Percentiles rank a stretch among this genome's conserved stretches.
These are phyloP conservation scores for Eupithecia abbreviata DNA, from an alignment of 2,888 invertebrate genomes.

Conservation along the genomic window DNA sequence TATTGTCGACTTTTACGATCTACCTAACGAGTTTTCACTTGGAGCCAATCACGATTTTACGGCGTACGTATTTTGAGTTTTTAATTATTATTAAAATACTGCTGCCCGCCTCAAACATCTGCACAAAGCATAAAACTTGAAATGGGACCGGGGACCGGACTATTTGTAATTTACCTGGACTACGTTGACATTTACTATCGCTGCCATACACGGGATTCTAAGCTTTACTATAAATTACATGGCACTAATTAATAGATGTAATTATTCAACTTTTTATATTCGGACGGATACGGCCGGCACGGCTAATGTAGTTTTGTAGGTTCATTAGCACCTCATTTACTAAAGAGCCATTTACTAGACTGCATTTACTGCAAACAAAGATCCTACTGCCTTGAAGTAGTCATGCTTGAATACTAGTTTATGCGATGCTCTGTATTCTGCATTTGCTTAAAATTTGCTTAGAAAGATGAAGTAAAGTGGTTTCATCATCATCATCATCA, in stretches of 20 bases:
- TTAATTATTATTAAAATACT: conserved; percentile 69
- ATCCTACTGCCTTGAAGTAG: not conserved
- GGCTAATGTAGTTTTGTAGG: conserved; percentile 21
- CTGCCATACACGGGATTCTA: conserved; percentile 22
- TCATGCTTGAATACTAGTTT: not conserved
- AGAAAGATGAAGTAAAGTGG: not conserved
- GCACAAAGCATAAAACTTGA: conserved; percentile 43
- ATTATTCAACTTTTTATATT: conserved; percentile 30
- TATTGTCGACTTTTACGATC: conserved; percentile 83
- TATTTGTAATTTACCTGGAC: conserved; percentile 35
- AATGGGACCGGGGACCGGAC: conserved; percentile 36
- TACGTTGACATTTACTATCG: conserved; percentile 36
- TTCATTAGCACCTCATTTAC: conserved; percentile 18
- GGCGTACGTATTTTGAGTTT: conserved; percentile 71
- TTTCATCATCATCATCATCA: no score
- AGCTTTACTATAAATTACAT: conserved; percentile 29
- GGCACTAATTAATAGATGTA: conserved; percentile 30
- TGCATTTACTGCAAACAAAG: not conserved
- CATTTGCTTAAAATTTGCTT: not conserved
- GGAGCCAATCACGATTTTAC: conserved; percentile 82
- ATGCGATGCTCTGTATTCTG: not conserved
- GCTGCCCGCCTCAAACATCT: conserved; percentile 40
- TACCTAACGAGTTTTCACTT: conserved; percentile 81
- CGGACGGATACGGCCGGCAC: conserved; percentile 9
- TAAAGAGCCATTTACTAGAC: not conserved